Percentiles rank a stretch among this genome's conserved stretches.
Evolutionary conservation across 2,888 invertebrate genomes (phyloP).

Genomic region (Sclerodermus sp.): DNA sequence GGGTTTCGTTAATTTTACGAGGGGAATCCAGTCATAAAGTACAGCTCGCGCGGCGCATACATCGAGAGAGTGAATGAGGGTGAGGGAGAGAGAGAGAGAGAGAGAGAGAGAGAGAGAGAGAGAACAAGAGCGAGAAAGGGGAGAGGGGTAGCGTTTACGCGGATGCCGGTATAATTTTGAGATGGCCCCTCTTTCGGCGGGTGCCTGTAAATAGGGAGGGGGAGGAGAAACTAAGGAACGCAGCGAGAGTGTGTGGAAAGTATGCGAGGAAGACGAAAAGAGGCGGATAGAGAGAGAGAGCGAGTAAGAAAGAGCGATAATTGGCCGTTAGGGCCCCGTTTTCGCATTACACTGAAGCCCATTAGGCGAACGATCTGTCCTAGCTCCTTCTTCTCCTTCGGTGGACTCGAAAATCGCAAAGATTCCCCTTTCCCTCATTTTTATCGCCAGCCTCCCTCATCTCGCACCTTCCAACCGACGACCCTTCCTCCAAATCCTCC

Average conservation of each 20-base stretch:
- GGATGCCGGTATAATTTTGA: neutral
- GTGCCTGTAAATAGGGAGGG: no score
- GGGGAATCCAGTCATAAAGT: conserved; percentile 27
- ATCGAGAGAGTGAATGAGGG: neutral
- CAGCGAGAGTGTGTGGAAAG: no score
- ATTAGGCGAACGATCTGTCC: conserved; percentile 14
- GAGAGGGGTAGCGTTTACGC: neutral
- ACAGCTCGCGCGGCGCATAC: conserved; percentile 2
- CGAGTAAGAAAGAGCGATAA: conserved; percentile 10
- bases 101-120: neutral
- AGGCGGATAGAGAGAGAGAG: neutral
- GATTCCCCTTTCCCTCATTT: no score
- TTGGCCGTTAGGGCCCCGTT: conserved; percentile 14
- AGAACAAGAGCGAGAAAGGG: conserved; percentile 1
- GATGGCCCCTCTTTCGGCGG: no score
- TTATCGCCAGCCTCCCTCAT: no score
- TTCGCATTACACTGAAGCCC: conserved; percentile 16
- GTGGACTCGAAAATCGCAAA: no score
- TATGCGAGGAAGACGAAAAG: no score
- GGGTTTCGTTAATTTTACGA: conserved; percentile 32
- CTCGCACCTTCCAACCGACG: no score
- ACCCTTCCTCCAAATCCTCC: no score
- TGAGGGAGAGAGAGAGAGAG: conserved; percentile 5
- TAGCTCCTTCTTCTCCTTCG: no score
- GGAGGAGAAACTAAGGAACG: no score